Percentiles rank a stretch among this genome's conserved stretches.
Evolutionary conservation across 2,113 vertebrate species (phyloP).

Genomic region (Mobula hypostoma): DNA sequence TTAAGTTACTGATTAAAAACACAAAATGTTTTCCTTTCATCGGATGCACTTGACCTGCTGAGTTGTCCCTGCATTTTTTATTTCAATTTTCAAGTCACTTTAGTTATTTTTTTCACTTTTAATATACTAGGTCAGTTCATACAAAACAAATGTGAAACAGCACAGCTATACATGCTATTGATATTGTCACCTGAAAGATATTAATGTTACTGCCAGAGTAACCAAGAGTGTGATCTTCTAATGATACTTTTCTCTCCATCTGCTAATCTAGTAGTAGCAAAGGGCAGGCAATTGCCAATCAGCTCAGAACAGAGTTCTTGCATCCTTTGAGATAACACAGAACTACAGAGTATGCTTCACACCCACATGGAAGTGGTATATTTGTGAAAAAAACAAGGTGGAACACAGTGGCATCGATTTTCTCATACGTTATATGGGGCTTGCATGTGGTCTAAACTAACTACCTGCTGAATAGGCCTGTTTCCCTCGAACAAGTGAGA

Average conservation of each 20-base stretch:
- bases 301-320: neutral
- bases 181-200: neutral
- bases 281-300: neutral
- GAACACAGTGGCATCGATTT: neutral
- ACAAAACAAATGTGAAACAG: neutral
- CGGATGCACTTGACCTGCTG: no score
- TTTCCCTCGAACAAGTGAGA: neutral
- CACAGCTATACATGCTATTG: neutral
- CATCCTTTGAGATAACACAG: neutral
- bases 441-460: neutral
- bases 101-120: no score
- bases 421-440: neutral
- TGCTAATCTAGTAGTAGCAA: neutral
- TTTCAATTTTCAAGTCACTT: no score
- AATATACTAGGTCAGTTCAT: no score
- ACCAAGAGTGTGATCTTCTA: neutral
- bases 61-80: no score
- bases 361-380: neutral
- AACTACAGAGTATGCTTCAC: neutral
- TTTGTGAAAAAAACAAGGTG: neutral
- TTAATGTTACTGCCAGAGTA: neutral
- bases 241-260: neutral
- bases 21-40: no score
- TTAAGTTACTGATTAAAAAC: no score
- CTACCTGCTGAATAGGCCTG: neutral